phyloP scores from a whole-genome alignment of 2,888 invertebrate genomes.

The Stegophylla sp. region DNA sequence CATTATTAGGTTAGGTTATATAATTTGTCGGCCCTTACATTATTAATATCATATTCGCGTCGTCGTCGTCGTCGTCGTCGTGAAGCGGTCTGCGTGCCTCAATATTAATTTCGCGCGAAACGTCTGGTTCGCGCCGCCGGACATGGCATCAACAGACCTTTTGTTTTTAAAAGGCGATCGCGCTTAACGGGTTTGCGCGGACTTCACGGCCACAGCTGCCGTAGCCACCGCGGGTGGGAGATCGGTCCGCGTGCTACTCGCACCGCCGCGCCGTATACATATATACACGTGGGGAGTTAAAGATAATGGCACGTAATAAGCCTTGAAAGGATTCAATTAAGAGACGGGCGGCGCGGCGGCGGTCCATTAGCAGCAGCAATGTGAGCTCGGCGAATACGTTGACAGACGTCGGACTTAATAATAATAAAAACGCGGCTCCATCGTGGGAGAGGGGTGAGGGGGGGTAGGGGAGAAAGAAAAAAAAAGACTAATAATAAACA shows the following conservation, averaged over 20 bases:
- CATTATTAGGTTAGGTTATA: no score
- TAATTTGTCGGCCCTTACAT: no score
- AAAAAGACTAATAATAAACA: background rate
- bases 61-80: background rate
- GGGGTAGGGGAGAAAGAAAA: no score
- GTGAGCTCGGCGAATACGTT: slow-evolving; percentile 28
- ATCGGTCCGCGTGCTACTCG: background rate
- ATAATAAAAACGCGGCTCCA: slow-evolving; percentile 29
- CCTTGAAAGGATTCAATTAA: slow-evolving; percentile 57
- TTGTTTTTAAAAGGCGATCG: slow-evolving; percentile 48
- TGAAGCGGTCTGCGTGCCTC: background rate
- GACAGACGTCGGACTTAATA: slow-evolving; percentile 52
- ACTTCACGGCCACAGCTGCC: no score
- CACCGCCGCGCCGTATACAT: background rate
- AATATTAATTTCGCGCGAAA: slow-evolving; percentile 19
- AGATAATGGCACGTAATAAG: slow-evolving; percentile 57
- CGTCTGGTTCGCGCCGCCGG: background rate
- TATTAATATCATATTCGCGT: no score
- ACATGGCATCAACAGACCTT: background rate
- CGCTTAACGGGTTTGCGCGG: slow-evolving; percentile 26
- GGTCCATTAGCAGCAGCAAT: slow-evolving; percentile 52
- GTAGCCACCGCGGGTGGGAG: background rate
- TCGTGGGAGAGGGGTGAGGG: no score
- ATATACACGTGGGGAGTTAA: slow-evolving; percentile 44
- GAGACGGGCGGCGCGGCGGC: slow-evolving; percentile 25